phyloP scores from a whole-genome alignment of 2,888 invertebrate genomes.

The Scotopteryx bipunctaria region DNA sequence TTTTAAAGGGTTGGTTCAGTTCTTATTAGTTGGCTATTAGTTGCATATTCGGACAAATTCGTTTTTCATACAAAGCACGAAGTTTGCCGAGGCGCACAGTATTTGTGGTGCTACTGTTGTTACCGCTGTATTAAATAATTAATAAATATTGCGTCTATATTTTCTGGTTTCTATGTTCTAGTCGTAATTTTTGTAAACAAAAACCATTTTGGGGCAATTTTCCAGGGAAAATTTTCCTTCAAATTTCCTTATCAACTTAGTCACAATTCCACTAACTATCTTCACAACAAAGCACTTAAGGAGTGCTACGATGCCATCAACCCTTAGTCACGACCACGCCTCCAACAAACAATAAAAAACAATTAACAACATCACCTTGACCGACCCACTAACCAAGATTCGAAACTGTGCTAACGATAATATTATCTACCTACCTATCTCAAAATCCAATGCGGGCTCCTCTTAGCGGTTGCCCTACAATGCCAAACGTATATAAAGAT shows the following conservation, averaged over 20 bases:
- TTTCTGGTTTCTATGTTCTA: too few relatives aligned
- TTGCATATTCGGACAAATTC: too few relatives aligned
- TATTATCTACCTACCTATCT: slow-evolving; percentile 59
- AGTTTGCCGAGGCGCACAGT: too few relatives aligned
- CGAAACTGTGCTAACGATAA: slow-evolving; percentile 73
- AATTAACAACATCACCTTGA: slow-evolving; percentile 72
- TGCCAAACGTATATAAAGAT: slow-evolving; percentile 74
- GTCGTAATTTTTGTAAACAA: too few relatives aligned
- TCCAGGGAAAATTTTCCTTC: neutral
- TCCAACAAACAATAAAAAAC: slow-evolving; percentile 53
- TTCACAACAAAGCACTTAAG: slow-evolving; percentile 22
- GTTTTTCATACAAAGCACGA: too few relatives aligned
- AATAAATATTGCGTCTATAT: too few relatives aligned
- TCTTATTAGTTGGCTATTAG: too few relatives aligned
- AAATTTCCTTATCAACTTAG: neutral
- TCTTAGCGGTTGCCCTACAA: slow-evolving; percentile 80
- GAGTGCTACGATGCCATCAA: slow-evolving; percentile 19
- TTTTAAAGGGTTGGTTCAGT: too few relatives aligned
- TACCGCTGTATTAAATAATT: too few relatives aligned
- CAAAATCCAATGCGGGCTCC: slow-evolving; percentile 70
- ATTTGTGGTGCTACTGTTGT: too few relatives aligned
- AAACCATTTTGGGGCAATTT: too few relatives aligned
- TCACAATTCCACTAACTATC: slow-evolving; percentile 20
- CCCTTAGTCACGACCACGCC: slow-evolving; percentile 39
- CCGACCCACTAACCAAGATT: slow-evolving; percentile 72